Evolutionary conservation across 1,140 invertebrate species (phyloP), one percentile per base, ranked within the genome.

Genomic region (Platyscapa corneri): DNA sequence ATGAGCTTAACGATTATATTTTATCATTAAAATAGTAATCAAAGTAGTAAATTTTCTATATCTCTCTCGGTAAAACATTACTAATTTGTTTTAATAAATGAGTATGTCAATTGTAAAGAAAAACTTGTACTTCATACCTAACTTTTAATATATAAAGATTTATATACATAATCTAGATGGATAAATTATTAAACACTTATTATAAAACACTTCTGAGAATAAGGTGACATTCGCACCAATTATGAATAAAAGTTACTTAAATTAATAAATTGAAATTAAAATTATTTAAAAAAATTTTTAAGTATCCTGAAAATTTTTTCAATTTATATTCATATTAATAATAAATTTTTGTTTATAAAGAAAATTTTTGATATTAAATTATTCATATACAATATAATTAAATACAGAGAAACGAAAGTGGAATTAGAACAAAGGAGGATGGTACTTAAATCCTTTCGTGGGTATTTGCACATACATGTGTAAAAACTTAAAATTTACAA

Each of bases 361-460:
- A 83, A 65, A n/a, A n/a, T 46, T 49, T 16, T 30, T 74, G 20
- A 23, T 20, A 16, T 64, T 39, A 27, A 23, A 56, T 78, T 84
- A 16, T 42, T 84, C 60, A 20, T 39, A 8, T 37, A 60, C 53
- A n/a, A n/a, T 79, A 84, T 79, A 75, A 72, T 70, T 39, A 56
- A 79, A 30, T 65, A 84, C 42, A 46, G 14, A 67, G 74, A 84
- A 49, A 46, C 39, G 23, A 74, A 27, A 49, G 27, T n/a, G n/a
- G n/a, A n/a, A n/a, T n/a, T n/a, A n/a, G n/a, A n/a, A 27, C 10
- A 65, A 32, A 76, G 39, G n/a, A 83, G 34, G n/a, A 76, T 42
- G 27, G 14, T 64, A 30, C 27, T 76, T 56, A 30, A 83, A 65
- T 65, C 72, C 18, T 76, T 37, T 64, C 27, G 27, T 0, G 37